phyloP scores from a whole-genome alignment of 2,797 vertebrate species.

The Phrynocephalus guinanensis region DNA sequence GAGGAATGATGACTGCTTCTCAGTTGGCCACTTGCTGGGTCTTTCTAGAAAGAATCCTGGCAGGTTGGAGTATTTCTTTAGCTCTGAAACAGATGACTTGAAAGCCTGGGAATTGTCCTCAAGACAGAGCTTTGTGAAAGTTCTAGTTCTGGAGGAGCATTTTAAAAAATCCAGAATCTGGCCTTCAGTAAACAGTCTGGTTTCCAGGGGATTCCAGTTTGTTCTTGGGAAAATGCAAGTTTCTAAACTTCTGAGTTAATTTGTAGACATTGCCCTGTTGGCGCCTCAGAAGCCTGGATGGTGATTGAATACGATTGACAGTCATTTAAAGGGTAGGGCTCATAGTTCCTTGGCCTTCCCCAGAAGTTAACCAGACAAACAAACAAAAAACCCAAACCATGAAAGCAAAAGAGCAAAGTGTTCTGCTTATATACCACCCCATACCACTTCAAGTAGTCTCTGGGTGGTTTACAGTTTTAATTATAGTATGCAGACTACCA shows the following conservation, averaged over 20 bases:
- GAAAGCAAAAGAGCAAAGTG: no score
- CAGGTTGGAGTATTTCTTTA: background rate
- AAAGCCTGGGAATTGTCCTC: fast-evolving
- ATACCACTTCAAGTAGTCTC: no score
- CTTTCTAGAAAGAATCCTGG: background rate
- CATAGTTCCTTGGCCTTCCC: no score
- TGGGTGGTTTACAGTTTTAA: no score
- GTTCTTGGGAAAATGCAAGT: background rate
- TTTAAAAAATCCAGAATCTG: background rate
- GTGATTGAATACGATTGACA: background rate
- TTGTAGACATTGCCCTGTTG: background rate
- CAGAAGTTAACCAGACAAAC: background rate
- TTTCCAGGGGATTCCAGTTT: background rate
- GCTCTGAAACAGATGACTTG: background rate
- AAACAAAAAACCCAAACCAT: no score
- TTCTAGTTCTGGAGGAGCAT: background rate
- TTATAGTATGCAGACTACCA: no score
- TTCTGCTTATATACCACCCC: no score
- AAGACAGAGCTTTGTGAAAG: background rate
- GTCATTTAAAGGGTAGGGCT: no score
- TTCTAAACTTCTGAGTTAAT: background rate
- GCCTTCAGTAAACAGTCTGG: background rate
- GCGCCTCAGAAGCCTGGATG: background rate
- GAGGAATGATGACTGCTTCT: slow-evolving; percentile 4
- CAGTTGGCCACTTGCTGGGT: background rate